Evolutionary conservation across 2,797 vertebrate genomes (phyloP).

Genomic region (Liparis tanakae): DNA sequence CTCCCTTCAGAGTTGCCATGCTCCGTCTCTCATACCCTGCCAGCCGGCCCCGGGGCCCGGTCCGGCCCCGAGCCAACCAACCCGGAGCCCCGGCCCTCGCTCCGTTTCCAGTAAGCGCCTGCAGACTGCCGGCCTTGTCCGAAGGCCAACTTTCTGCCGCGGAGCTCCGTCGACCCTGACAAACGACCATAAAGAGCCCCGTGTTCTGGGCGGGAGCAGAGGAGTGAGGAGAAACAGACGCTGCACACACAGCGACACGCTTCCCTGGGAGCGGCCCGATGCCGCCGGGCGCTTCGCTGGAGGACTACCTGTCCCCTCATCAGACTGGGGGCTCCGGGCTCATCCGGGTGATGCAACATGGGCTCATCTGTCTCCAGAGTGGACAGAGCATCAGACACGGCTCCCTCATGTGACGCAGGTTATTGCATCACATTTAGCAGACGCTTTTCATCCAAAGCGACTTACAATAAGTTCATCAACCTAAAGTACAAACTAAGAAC

Average conservation of each 20-base stretch:
- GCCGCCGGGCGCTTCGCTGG: conserved; percentile 52
- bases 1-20: conserved; percentile 47
- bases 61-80: conserved; percentile 64
- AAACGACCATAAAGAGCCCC: conserved; percentile 91
- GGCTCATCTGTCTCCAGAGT: neutral
- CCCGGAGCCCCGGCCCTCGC: conserved; percentile 65
- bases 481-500: too few species aligned
- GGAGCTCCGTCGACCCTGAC: conserved; percentile 74
- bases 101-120: conserved; percentile 87
- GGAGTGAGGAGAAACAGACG: conserved; percentile 92
- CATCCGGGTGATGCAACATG: neutral
- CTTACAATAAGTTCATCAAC: too few species aligned
- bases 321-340: conserved; percentile 24
- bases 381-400: conserved; percentile 19
- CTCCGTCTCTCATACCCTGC: conserved; percentile 73
- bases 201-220: conserved; percentile 82
- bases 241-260: conserved; percentile 89
- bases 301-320: conserved; percentile 52
- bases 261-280: conserved; percentile 58
- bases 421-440: too few species aligned
- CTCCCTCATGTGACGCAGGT: too few species aligned
- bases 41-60: conserved; percentile 69
- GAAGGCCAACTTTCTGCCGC: conserved; percentile 85
- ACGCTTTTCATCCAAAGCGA: too few species aligned
- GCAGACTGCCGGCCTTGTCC: conserved; percentile 85